A percentile compares a stretch with the other conserved stretches of the same genome.
These are phyloP conservation scores for Lindbergichthys nudifrons DNA, from an alignment of 2,797 vertebrate genomes.

Conservation along the genomic window DNA sequence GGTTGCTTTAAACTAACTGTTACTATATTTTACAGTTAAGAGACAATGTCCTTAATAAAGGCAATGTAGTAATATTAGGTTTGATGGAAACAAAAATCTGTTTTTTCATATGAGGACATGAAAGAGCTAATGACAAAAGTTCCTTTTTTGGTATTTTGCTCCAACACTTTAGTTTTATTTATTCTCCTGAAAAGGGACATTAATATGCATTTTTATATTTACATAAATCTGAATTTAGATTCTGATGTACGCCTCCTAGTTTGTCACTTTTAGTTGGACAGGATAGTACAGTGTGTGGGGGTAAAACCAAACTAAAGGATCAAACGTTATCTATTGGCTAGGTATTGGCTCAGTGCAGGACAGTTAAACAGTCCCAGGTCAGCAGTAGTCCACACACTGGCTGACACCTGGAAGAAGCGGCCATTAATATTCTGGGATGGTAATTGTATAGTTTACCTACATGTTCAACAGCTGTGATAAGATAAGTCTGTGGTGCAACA, in stretches of 20 bases:
- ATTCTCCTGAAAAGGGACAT: constrained; percentile 32
- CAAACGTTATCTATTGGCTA: constrained; percentile 26
- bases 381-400: not conserved
- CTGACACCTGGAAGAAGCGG: constrained; percentile 2
- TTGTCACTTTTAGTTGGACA: constrained; percentile 7
- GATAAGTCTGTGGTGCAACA: not conserved
- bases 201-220: constrained; percentile 9
- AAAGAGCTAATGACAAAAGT: constrained; percentile 47
- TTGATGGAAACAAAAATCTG: constrained; percentile 22
- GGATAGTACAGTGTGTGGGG: constrained; percentile 47
- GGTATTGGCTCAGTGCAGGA: not conserved
- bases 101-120: constrained; percentile 32
- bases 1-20: too few relatives aligned
- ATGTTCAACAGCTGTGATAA: constrained; percentile 1
- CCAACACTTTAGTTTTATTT: constrained; percentile 23
- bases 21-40: not conserved
- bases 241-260: constrained; percentile 19
- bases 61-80: not conserved
- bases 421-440: not conserved
- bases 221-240: too few relatives aligned
- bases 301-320: constrained; percentile 59
- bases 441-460: not conserved
- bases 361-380: not conserved
- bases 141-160: constrained; percentile 48
- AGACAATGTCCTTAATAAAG: not conserved